Evolutionary conservation across 2,797 vertebrate species (phyloP).

Genomic region (Neopelma chrysocephalum): DNA sequence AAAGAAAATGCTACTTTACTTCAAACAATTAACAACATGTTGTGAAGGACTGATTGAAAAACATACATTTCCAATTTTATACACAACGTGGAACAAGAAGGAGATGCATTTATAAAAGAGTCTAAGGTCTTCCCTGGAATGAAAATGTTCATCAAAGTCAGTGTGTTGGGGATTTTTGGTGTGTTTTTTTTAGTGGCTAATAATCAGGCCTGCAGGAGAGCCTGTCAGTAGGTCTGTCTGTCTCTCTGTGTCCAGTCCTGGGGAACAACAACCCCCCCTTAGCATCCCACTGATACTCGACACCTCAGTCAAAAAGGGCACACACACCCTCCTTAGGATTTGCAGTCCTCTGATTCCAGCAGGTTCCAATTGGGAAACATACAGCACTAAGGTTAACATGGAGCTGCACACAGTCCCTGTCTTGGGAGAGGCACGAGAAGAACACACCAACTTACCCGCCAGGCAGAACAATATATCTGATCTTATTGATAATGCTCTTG

Average conservation of each 20-base stretch:
- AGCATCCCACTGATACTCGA: accelerated
- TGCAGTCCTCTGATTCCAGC: no score
- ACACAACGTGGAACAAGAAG: background rate
- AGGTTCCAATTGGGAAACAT: accelerated
- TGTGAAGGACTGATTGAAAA: constrained; percentile 24
- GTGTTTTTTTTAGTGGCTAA: background rate
- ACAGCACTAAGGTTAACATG: accelerated
- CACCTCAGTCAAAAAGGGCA: accelerated
- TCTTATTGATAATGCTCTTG: background rate
- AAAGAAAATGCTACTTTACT: constrained; percentile 21
- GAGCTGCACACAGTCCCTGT: background rate
- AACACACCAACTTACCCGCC: accelerated
- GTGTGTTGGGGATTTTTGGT: background rate
- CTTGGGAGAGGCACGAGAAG: accelerated
- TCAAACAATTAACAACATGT: constrained; percentile 11
- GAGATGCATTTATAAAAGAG: background rate
- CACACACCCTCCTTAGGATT: accelerated
- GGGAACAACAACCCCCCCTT: accelerated
- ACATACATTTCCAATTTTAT: background rate
- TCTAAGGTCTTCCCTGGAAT: background rate
- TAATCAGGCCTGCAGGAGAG: background rate
- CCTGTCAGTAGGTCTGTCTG: background rate
- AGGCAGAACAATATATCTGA: background rate
- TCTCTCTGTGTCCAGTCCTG: background rate
- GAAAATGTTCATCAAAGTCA: background rate